These are phyloP conservation scores for Marisa cornuarietis DNA, from an alignment of 1,140 invertebrate species.

Conservation along the genomic window DNA sequence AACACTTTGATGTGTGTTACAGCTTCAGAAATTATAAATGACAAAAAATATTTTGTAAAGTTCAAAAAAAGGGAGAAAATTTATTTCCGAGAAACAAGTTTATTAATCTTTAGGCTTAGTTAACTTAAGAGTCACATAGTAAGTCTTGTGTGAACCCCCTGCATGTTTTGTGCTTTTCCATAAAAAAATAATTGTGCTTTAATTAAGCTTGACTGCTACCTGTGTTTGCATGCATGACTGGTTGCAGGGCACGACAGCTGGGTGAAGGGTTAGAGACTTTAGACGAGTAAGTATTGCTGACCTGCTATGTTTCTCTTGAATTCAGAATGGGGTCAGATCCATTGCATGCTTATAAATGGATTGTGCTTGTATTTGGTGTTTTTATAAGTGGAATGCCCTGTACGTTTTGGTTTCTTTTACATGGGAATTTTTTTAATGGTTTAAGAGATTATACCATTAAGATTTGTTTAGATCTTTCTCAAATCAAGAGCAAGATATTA, in stretches of 20 bases:
- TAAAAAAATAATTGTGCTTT: not conserved
- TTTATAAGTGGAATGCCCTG: no score
- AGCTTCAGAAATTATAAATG: no score
- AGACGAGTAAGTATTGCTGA: conserved; percentile 48
- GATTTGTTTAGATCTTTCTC: not conserved
- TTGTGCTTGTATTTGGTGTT: no score
- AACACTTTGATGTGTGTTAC: no score
- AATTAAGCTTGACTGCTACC: not conserved
- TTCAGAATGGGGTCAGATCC: no score
- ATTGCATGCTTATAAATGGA: no score
- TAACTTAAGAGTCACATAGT: not conserved
- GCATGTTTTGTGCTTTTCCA: not conserved
- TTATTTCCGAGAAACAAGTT: no score
- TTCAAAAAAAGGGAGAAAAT: no score
- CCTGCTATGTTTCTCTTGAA: not conserved
- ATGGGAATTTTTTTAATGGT: no score
- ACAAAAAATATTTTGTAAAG: no score
- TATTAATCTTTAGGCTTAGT: not conserved
- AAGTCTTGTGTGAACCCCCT: not conserved
- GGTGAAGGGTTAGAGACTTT: conserved; percentile 51
- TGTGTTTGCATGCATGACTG: conserved; percentile 17
- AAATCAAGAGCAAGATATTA: not conserved
- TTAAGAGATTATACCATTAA: not conserved
- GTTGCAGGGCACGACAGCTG: conserved; percentile 40
- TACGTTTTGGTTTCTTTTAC: not conserved